Evolutionary conservation across 2,888 invertebrate genomes (phyloP), one percentile per base, ranked within the genome.

Genomic region (Cryptocephalus primarius): DNA sequence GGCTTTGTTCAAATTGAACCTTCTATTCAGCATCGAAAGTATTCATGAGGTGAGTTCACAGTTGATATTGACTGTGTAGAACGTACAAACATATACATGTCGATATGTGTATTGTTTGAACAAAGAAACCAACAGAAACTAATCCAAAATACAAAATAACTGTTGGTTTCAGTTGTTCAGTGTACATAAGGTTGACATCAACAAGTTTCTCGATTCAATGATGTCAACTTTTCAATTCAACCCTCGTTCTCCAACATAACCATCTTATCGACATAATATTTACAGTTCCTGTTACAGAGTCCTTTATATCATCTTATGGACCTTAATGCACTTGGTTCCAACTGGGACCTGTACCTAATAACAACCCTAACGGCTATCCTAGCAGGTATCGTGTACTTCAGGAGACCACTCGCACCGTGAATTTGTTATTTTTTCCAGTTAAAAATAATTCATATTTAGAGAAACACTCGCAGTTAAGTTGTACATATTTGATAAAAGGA

Each of bases 261-360:
- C 2, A 22, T 22, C 22, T 45, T 44, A 40, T 40, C 39, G 40
- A 41, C 13, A 22, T 46, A 42, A 39, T 53, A 48, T 48, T 50
- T 48, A 43, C 43, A 48, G 50, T 52, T 48, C 50, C 48, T 55
- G 43, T 60, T 75, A 9, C 73, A 85, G 82, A 80, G 81, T 47
- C 82, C 80, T 1, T 66, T 82, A 50, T 74, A 76, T 43, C 67
- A 77, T 56, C 66, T 86, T 9, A 76, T 83, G 60, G 76, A 83
- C 53, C 73, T 86, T 61, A 83, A 85, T 58, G 80, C 83, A 46
- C 70, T 91, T 44, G 80, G 87, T 11, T 83, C 88, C 34, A 90
- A 94, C 70, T 96, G 96, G 96, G 96, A 96, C 73, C 75, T 95
- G 44, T 94, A 91, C 72, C 75, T 93, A 59, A 88, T 95, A 59